Conservation (phyloP, 2,888 invertebrate genomes). For the Dryobota labecula region DNA sequence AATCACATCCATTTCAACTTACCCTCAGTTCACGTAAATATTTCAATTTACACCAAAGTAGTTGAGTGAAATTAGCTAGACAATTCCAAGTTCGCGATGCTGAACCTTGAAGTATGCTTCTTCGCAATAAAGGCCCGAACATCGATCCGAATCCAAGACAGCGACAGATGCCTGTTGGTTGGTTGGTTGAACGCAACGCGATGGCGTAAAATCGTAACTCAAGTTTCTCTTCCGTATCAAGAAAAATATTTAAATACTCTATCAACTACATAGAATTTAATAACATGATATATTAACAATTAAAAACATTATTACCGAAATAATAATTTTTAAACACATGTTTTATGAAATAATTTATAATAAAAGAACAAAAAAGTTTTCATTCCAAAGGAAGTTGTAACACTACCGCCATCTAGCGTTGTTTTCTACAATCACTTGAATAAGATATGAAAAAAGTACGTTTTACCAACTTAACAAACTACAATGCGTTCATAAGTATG, state of each 20-base stretch:
- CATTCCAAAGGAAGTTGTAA: slow-evolving; percentile 59
- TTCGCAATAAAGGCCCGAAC: slow-evolving; percentile 92
- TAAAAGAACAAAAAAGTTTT: slow-evolving; percentile 61
- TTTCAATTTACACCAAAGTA: slow-evolving; percentile 92
- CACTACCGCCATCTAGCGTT: slow-evolving; percentile 64
- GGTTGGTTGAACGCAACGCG: slow-evolving; percentile 79
- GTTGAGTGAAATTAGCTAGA: slow-evolving; percentile 91
- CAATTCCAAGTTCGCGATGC: slow-evolving; percentile 93
- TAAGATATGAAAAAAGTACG: neutral
- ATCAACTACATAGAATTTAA: slow-evolving; percentile 15
- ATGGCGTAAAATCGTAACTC: slow-evolving; percentile 73
- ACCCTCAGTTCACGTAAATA: slow-evolving; percentile 88
- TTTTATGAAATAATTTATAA: slow-evolving; percentile 11
- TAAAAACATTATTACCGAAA: slow-evolving; percentile 33
- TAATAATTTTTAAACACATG: slow-evolving; percentile 15
- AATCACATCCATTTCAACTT: slow-evolving; percentile 77
- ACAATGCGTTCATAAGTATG: slow-evolving; percentile 48
- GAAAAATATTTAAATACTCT: slow-evolving; percentile 33
- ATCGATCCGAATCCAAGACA: slow-evolving; percentile 91
- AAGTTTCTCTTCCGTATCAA: slow-evolving; percentile 69
- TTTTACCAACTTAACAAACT: slow-evolving; percentile 50
- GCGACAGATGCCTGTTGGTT: slow-evolving; percentile 81
- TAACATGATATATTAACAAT: slow-evolving; percentile 25
- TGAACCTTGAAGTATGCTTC: slow-evolving; percentile 92
- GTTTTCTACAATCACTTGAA: neutral